These are phyloP conservation scores for human (Homo sapiens) DNA, from an alignment of 2,113 vertebrate species.

Conservation along the genomic window DNA sequence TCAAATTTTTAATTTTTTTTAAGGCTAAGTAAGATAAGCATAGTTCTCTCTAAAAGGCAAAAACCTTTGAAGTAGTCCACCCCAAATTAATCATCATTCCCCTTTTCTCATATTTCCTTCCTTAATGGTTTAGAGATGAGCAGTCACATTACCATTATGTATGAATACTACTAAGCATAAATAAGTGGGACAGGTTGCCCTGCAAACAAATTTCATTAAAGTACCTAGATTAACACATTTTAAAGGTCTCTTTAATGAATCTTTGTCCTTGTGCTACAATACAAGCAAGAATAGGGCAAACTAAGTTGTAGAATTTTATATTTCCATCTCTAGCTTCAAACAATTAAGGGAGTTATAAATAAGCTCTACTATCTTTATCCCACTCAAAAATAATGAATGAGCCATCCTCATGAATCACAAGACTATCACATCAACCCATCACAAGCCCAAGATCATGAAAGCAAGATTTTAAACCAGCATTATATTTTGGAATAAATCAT, in stretches of 20 bases:
- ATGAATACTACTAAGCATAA: conserved; percentile 80
- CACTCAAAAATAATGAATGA: conserved; percentile 73
- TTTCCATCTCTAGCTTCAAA: conserved; percentile 70
- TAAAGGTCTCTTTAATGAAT: conserved; percentile 80
- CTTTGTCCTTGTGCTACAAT: conserved; percentile 73
- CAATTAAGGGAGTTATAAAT: conserved; percentile 77
- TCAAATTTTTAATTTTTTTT: conserved; percentile 69
- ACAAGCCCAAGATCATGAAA: conserved; percentile 71
- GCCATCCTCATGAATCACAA: conserved; percentile 76
- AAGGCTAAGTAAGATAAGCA: conserved; percentile 74
- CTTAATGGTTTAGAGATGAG: conserved; percentile 79
- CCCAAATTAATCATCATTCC: conserved; percentile 75
- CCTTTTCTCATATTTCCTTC: conserved; percentile 78
- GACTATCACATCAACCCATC: conserved; percentile 79
- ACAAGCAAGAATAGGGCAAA: conserved; percentile 73
- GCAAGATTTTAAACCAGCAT: conserved; percentile 75
- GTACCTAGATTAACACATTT: conserved; percentile 80
- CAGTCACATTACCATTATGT: conserved; percentile 79
- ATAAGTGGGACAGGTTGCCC: conserved; percentile 76
- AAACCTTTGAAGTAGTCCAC: conserved; percentile 58
- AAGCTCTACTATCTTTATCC: conserved; percentile 58
- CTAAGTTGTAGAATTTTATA: conserved; percentile 63
- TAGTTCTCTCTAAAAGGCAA: conserved; percentile 75
- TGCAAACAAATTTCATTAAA: conserved; percentile 82
- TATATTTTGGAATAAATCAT: conserved; percentile 79